Conservation (phyloP, 1,140 invertebrate species). For the Euglossa dilemma region DNA sequence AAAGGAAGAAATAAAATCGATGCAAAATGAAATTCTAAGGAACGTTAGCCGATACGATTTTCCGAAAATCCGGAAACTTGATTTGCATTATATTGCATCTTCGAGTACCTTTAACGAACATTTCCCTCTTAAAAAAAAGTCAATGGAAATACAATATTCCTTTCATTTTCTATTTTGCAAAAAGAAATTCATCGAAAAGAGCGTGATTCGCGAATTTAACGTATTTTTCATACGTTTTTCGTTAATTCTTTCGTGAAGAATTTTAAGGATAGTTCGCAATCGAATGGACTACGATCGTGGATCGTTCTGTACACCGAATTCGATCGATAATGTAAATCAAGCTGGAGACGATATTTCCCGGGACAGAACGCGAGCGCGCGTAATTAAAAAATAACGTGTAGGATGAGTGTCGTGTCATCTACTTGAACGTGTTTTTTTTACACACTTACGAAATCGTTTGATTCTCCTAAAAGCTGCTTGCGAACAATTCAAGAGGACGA, state of each 20-base stretch:
- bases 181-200: too few species aligned
- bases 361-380: not conserved
- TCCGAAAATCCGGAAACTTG: not conserved
- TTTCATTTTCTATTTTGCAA: too few species aligned
- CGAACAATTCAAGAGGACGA: conserved; percentile 72
- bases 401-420: conserved; percentile 69
- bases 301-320: not conserved
- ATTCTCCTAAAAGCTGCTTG: conserved; percentile 82
- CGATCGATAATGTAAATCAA: conserved; percentile 19
- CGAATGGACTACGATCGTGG: too few species aligned
- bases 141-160: not conserved
- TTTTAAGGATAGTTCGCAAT: too few species aligned
- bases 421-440: conserved; percentile 68
- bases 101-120: not conserved
- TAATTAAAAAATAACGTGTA: conserved; percentile 52
- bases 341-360: not conserved
- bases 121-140: not conserved
- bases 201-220: too few species aligned
- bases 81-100: conserved; percentile 8
- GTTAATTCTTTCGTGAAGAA: too few species aligned
- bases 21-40: not conserved
- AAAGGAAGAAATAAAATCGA: not conserved
- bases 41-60: not conserved
- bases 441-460: conserved; percentile 82
- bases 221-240: too few species aligned